Evolutionary conservation across 2,888 invertebrate species (phyloP).

Genomic region (Protodeltote pygarga): DNA sequence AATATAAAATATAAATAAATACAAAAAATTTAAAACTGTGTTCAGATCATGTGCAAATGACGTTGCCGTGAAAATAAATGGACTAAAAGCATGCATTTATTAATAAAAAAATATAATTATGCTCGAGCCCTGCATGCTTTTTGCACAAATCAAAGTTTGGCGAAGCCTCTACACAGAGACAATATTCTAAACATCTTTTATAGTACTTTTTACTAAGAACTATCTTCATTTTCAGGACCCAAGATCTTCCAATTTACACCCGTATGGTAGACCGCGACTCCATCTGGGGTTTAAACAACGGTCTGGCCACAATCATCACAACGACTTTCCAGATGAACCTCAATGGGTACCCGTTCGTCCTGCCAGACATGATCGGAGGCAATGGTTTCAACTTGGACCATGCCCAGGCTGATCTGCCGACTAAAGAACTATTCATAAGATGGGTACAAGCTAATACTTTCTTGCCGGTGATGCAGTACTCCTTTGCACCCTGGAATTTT

Average conservation of each 20-base stretch:
- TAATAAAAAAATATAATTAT: too few species aligned
- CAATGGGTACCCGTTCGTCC: constrained; percentile 90
- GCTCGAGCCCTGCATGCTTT: too few species aligned
- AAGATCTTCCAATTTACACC: constrained; percentile 90
- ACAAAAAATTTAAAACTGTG: too few species aligned
- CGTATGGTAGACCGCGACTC: constrained; percentile 94
- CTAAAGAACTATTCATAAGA: constrained; percentile 90
- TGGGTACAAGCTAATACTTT: constrained; percentile 93
- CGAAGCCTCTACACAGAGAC: too few species aligned
- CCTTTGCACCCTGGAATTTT: constrained; percentile 93
- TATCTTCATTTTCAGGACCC: constrained; percentile 80
- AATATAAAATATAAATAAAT: too few species aligned
- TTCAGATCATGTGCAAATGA: too few species aligned
- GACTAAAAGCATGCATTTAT: too few species aligned
- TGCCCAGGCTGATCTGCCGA: constrained; percentile 79
- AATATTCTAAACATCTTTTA: too few species aligned
- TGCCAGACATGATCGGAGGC: constrained; percentile 94
- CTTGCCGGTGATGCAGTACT: constrained; percentile 93
- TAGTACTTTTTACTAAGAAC: not conserved
- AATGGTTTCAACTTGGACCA: constrained; percentile 86
- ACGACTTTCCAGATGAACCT: constrained; percentile 89
- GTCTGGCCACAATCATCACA: constrained; percentile 90
- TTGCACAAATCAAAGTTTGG: too few species aligned
- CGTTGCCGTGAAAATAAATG: too few species aligned
- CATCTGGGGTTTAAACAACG: constrained; percentile 89